Evolutionary conservation across 2,888 invertebrate genomes (phyloP), one percentile per base, ranked within the genome.

Genomic region (Drosophila nr. perissopoda): DNA sequence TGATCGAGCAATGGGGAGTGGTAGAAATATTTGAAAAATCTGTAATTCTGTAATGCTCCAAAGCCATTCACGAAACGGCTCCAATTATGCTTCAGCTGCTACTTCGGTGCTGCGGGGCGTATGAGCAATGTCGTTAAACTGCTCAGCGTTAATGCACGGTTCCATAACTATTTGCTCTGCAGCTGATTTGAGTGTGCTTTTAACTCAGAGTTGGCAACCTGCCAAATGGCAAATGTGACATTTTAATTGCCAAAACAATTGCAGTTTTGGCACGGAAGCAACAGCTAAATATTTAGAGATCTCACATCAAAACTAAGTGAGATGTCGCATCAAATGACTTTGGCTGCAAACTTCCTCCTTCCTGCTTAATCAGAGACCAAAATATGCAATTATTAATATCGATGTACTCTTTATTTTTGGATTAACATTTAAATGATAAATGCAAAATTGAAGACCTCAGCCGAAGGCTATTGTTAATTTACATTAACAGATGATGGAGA

Each of bases 1-100:
- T 54, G 54, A 25, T 13, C 27, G 27, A 34, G 36, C 25, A 46
- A 25, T 46, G 7, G 36, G 10, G 1, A 25, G 13, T 64, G 70
- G 64, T 78, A 13, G 75, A 83, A 87, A 85, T 83, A 87, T 87
- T 80, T 76, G 80, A 89, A 89, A 88, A 87, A 87, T 87, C 88
- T 87, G 76, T 82, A 87, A 83, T 82, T 87, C 87, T 83, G 75
- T 74, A 83, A 83, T 81, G 83, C 79, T 76, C 70, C 33, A 57
- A 60, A 79, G 75, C 73, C 72, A 86, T 75, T 72, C 75, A 76
- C 78, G 79, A 87, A 87, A 82, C 83, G 79, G 70, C 65, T 71
- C 53, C 85, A 81, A 84, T 83, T 83, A 83, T 80, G 81, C 57
- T 65, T 59, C 69, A 65, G 63, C 62, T 62, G 61, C 38, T 52